Evolutionary conservation across 2,888 invertebrate species (phyloP), one percentile per base, ranked within the genome.

Genomic region (Leucophora obtusa): DNA sequence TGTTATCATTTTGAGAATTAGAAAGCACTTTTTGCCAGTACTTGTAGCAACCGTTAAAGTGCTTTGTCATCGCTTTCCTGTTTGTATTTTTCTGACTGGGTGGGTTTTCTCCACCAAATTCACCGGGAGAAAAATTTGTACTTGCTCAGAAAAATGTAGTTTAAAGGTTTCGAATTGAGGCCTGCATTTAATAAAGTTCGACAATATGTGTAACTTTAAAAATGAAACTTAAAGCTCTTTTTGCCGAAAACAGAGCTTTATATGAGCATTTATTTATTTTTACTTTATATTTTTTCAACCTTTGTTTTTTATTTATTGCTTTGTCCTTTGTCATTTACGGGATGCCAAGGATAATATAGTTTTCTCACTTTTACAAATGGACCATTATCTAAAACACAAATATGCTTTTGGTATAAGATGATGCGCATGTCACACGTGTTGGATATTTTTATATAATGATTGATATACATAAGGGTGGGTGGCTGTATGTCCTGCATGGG

Each of bases 401-500:
- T 43, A 68, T 77, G 56, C 50, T 69, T 21, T 43, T 24, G 33
- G 21, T 47, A 56, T 43, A 6, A 54, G 35, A 62, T 60, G 72
- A 21, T 78, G 82, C 82, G 83, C 88, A 87, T 87, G 88, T 85
- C 86, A 83, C 83, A 82, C 85, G 82, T 82, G 83, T 84, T 82
- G 84, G 79, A 74, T 84, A 84, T 85, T 81, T 87, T 10, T 86
- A 85, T 83, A 79, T 81, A 83, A 84, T 86, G 87, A 88, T 88
- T 87, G 83, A 87, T 88, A 83, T 82, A 79, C 80, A 82, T 77
- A 83, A 82, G 85, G 84, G 83, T 79, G 82, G 80, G 56, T 75
- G 78, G 54, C 11, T 62, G 43, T 47, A 47, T 68, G 10, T n/a
- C 14, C 9, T 18, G 11, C 5, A 38, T 8, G 18, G 18, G 50